These are phyloP conservation scores for Eidolon dupreanum DNA, from an alignment of 2,797 vertebrate species.

Conservation along the genomic window DNA sequence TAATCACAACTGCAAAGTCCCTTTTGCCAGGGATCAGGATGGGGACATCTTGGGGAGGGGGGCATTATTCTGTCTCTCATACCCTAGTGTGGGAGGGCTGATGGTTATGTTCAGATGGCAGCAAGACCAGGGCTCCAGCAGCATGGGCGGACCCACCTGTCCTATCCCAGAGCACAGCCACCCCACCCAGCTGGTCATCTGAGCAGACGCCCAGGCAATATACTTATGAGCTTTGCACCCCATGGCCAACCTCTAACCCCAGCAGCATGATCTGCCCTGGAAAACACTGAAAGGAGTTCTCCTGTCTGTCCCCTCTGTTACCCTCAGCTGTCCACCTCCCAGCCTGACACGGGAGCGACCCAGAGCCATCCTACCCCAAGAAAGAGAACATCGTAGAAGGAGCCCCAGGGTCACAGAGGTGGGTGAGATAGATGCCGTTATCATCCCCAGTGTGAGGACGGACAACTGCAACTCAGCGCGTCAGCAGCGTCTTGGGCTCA, in stretches of 20 bases:
- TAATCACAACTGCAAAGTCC: neutral
- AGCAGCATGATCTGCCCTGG: neutral
- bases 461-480: neutral
- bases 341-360: neutral
- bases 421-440: neutral
- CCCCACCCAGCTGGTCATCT: neutral
- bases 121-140: neutral
- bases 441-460: neutral
- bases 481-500: neutral
- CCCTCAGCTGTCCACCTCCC: neutral
- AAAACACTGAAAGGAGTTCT: neutral
- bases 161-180: neutral
- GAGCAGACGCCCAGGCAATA: neutral
- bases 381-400: neutral
- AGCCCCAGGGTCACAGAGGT: neutral
- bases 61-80: neutral
- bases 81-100: neutral
- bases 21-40: neutral
- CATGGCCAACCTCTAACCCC: neutral
- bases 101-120: neutral
- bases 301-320: neutral
- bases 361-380: neutral
- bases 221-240: neutral
- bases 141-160: neutral
- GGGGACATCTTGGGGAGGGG: neutral